Percentiles rank a stretch among this genome's conserved stretches.
Conservation (phyloP, 2,888 invertebrate species). For the Dioctria linearis region DNA sequence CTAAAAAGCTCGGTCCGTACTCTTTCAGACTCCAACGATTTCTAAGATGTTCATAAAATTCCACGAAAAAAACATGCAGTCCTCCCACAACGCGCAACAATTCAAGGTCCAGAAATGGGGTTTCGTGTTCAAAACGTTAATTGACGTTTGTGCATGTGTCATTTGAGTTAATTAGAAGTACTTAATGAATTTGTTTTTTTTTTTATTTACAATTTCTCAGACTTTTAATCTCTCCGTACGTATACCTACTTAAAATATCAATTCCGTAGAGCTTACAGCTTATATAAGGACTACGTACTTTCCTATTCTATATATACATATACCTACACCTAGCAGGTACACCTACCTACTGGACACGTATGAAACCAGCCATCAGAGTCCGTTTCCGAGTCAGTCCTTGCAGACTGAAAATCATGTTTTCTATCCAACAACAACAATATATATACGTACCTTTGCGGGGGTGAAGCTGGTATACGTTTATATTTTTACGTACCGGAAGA, state of each 20-base stretch:
- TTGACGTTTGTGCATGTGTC: slow-evolving; percentile 38
- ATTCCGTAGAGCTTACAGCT: not conserved
- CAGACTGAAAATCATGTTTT: too few species aligned
- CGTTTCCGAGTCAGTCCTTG: not conserved
- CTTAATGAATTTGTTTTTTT: slow-evolving; percentile 19
- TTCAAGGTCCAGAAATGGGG: slow-evolving; percentile 8
- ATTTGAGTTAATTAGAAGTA: slow-evolving; percentile 35
- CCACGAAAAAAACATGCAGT: not conserved
- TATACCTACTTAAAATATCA: slow-evolving; percentile 26
- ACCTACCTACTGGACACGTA: slow-evolving; percentile 1
- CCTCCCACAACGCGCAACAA: not conserved
- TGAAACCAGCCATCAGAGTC: not conserved
- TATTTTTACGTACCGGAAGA: slow-evolving; percentile 29
- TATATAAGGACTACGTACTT: too few species aligned
- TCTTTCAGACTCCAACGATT: not conserved
- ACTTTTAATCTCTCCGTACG: slow-evolving; percentile 16
- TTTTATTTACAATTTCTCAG: slow-evolving; percentile 15
- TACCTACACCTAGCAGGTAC: not conserved
- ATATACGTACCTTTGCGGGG: not conserved
- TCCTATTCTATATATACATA: too few species aligned
- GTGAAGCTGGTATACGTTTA: slow-evolving; percentile 1
- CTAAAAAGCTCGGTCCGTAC: not conserved
- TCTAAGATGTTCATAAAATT: slow-evolving; percentile 12
- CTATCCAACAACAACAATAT: not conserved
- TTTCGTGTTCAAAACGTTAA: slow-evolving; percentile 42